Evolutionary conservation across 2,113 vertebrate genomes (phyloP).

Genomic region (Hippocampus guttulatus): DNA sequence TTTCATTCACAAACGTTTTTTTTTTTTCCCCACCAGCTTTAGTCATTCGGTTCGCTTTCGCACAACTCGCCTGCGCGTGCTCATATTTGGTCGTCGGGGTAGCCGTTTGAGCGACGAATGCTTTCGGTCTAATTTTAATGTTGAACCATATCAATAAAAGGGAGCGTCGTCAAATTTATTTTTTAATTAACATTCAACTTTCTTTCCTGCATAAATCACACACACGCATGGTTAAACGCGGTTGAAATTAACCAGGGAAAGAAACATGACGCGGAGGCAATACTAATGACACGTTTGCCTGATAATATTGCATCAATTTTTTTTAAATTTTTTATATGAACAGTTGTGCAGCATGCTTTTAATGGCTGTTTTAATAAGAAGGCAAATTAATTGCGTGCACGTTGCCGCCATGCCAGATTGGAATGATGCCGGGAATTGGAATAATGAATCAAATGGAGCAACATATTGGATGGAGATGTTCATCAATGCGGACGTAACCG

Average conservation of each 20-base stretch:
- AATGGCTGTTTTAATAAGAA: constrained; percentile 72
- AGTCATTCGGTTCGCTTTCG: too few relatives aligned
- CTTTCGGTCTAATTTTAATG: neutral
- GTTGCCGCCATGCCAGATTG: constrained; percentile 34
- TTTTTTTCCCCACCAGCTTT: too few relatives aligned
- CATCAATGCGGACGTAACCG: constrained; percentile 50
- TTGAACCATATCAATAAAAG: neutral
- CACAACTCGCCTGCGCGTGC: neutral
- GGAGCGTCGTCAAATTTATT: neutral
- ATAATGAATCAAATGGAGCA: constrained; percentile 74
- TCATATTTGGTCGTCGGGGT: neutral
- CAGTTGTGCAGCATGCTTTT: constrained; percentile 60
- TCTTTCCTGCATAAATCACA: constrained; percentile 4
- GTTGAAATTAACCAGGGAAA: constrained; percentile 56
- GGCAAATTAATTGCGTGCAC: constrained; percentile 62
- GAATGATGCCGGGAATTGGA: constrained; percentile 56
- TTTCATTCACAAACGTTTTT: too few relatives aligned
- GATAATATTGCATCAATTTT: constrained; percentile 33
- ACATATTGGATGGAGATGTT: constrained; percentile 68
- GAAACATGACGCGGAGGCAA: constrained; percentile 42
- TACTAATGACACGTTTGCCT: constrained; percentile 65
- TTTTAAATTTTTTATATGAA: constrained; percentile 65
- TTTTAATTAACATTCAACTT: constrained; percentile 23
- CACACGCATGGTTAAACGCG: constrained; percentile 30
- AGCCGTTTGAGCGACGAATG: neutral